phyloP scores from a whole-genome alignment of 2,797 vertebrate genomes.

The Artibeus lituratus region DNA sequence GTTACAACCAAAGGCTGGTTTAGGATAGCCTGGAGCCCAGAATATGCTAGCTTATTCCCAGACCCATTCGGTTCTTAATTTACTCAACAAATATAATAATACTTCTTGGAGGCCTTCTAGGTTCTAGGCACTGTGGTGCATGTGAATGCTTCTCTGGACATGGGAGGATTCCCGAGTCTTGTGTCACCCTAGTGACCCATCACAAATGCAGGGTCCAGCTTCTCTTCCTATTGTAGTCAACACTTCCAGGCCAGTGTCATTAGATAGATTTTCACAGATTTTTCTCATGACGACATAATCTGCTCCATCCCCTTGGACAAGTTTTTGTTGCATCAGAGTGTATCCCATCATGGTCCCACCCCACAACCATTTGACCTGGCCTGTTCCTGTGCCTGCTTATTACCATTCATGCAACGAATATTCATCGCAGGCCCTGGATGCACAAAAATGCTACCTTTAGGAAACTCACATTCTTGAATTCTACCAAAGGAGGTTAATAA shows the following conservation, averaged over 20 bases:
- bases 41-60: neutral
- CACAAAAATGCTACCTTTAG: conserved; percentile 11
- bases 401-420: neutral
- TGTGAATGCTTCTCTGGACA: neutral
- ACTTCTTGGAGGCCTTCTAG: neutral
- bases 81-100: neutral
- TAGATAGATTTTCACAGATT: neutral
- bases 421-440: neutral
- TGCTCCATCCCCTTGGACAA: neutral
- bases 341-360: neutral
- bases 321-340: neutral
- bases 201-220: neutral
- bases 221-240: neutral
- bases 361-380: neutral
- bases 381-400: neutral
- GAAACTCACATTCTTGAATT: conserved; percentile 21
- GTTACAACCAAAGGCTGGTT: neutral
- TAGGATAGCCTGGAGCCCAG: neutral
- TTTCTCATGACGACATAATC: conserved; percentile 35
- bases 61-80: neutral
- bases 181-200: neutral
- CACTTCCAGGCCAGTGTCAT: neutral
- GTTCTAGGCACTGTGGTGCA: neutral
- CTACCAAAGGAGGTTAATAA: neutral
- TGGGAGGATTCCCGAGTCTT: neutral